These are phyloP conservation scores for Chionis minor DNA, from an alignment of 2,113 vertebrate genomes.

Conservation along the genomic window DNA sequence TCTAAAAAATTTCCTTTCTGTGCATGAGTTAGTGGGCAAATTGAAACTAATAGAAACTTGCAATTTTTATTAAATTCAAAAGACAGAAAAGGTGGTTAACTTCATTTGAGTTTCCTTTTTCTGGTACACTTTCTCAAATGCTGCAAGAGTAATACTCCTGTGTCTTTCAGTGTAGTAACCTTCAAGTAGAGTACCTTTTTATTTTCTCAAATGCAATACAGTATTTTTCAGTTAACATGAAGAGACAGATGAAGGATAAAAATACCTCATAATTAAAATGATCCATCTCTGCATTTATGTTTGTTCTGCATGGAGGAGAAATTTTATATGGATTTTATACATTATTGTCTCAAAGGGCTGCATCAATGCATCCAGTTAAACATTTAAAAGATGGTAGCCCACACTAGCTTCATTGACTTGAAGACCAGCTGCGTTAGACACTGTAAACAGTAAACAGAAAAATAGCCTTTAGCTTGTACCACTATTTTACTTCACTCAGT, in stretches of 20 bases:
- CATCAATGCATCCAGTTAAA: neutral
- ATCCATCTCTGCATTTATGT: neutral
- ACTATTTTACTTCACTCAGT: neutral
- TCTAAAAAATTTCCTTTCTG: constrained; percentile 65
- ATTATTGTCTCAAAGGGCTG: neutral
- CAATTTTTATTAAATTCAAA: constrained; percentile 64
- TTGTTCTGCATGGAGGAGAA: neutral
- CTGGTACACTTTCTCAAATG: neutral
- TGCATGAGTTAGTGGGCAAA: constrained; percentile 63
- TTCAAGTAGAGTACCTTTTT: neutral
- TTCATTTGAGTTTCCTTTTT: neutral
- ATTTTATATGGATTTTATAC: fast-evolving
- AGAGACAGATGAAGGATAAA: neutral
- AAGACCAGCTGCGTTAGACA: neutral
- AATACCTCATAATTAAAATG: neutral
- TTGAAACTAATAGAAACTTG: constrained; percentile 68
- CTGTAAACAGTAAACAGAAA: neutral
- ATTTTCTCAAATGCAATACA: neutral
- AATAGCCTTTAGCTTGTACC: neutral
- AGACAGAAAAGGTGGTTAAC: constrained; percentile 42
- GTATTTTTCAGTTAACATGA: neutral
- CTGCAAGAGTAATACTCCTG: neutral
- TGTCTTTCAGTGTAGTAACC: neutral
- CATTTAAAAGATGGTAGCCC: neutral
- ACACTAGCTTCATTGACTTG: neutral